These are phyloP conservation scores for Anarhynchus alexandrinus DNA, from an alignment of 2,113 vertebrate species.

Conservation along the genomic window DNA sequence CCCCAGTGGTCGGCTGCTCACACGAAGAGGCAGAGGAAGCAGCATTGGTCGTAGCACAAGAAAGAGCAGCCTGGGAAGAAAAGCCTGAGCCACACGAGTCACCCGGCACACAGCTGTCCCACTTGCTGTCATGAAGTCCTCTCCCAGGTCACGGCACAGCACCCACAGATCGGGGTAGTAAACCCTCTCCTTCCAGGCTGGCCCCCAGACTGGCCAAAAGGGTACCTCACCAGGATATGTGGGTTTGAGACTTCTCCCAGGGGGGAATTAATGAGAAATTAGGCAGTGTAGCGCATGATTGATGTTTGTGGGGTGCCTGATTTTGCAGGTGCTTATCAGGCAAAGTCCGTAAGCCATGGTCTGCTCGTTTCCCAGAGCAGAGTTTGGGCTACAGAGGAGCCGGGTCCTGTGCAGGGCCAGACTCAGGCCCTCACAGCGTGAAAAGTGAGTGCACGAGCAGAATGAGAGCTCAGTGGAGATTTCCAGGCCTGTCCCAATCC, in stretches of 20 bases:
- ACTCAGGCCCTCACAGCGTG: rapidly evolving
- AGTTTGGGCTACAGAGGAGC: neutral
- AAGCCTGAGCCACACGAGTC: neutral
- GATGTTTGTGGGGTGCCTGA: neutral
- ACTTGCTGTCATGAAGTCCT: neutral
- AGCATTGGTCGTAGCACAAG: neutral
- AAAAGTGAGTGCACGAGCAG: rapidly evolving
- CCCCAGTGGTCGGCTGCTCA: neutral
- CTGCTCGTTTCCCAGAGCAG: neutral
- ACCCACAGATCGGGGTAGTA: rapidly evolving
- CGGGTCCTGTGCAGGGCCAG: neutral
- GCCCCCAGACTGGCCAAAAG: neutral
- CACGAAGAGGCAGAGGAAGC: neutral
- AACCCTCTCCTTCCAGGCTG: neutral
- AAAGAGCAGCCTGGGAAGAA: neutral
- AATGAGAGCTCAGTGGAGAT: rapidly evolving
- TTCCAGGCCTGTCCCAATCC: neutral
- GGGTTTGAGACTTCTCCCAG: neutral
- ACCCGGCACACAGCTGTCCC: neutral
- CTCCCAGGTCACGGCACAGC: neutral
- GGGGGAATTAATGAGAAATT: neutral
- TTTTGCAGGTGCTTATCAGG: neutral
- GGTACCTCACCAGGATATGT: neutral
- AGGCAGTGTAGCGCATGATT: rapidly evolving
- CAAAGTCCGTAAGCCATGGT: neutral